Percentiles rank a stretch among this genome's conserved stretches.
These are phyloP conservation scores for Gymnobelideus leadbeateri DNA, from an alignment of 2,113 vertebrate species.

Conservation along the genomic window DNA sequence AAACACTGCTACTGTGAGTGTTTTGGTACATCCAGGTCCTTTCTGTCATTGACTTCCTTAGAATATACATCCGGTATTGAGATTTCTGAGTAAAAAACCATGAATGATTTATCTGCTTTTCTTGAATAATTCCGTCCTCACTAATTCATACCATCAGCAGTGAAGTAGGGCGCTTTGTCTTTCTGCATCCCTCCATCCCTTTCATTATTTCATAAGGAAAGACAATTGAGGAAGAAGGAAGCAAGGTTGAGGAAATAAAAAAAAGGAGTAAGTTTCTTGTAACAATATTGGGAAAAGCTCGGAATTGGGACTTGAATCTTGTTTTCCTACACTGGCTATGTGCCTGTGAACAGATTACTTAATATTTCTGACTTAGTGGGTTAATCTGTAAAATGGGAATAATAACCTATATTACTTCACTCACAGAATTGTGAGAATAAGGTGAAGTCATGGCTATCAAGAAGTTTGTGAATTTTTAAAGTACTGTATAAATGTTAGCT, in stretches of 20 bases:
- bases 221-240: not conserved
- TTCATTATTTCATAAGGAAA: not conserved
- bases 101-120: not conserved
- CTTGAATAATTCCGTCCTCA: not conserved
- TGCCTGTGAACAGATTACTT: not conserved
- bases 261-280: not conserved
- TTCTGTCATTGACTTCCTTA: not conserved
- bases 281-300: not conserved
- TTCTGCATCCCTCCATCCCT: not conserved
- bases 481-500: not conserved
- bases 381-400: not conserved
- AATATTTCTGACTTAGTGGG: not conserved
- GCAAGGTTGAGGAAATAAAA: not conserved
- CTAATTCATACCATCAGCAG: not conserved
- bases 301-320: not conserved
- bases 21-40: not conserved
- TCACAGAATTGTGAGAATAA: not conserved
- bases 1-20: not conserved
- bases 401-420: not conserved
- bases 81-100: not conserved
- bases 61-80: not conserved
- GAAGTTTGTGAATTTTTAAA: not conserved
- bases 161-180: not conserved
- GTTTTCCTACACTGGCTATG: not conserved
- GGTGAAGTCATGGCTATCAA: not conserved